Evolutionary conservation across 2,113 vertebrate species (phyloP), one percentile per base, ranked within the genome.

Genomic region (Actenoides lindsayi): DNA sequence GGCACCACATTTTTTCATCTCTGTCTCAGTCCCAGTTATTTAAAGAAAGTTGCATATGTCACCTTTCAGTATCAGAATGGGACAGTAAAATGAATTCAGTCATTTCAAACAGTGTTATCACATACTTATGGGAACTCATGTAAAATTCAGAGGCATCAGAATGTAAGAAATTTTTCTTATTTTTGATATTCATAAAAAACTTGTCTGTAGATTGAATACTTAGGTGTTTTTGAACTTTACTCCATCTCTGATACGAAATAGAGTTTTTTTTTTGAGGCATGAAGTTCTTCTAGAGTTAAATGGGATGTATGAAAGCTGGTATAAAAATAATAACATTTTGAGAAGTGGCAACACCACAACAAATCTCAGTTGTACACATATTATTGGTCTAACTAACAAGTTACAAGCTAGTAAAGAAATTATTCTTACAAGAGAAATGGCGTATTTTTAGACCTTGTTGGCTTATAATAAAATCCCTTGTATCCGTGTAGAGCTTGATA

Each of bases 21-120:
- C n/a, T 88, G 44, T 91, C 46, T 83, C 0, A 0, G 68, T 77
- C 41, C 16, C 33, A n/a, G 80, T 94, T 92, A 42, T 83, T 95
- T 86, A 69, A 88, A 57, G 87, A 80, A 76, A 63, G 33, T 68
- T 91, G 46, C 30, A 11, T 44, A 18, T 89, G 56, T 93, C 74
- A 48, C 81, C 87, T 91, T 91, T 80, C 51, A 81, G 69, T 75
- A 79, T 75, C 31, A 56, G 94, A 91, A 93, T 30, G 77, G 77
- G 62, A 85, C 54, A 82, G 62, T 79, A 63, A 67, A 78, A 87
- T 93, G 19, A 77, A 77, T 86, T 86, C 53, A 30, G 44, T 92
- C 1, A 46, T 94, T 94, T 83, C 42, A 75, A 46, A 62, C 37
- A 56, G 23, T 65, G 48, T 88, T 77, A 65, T 44, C 46, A 25